Base-by-base conservation (phyloP, 1,140 invertebrate genomes). In the Coptotermes formosanus region DNA sequence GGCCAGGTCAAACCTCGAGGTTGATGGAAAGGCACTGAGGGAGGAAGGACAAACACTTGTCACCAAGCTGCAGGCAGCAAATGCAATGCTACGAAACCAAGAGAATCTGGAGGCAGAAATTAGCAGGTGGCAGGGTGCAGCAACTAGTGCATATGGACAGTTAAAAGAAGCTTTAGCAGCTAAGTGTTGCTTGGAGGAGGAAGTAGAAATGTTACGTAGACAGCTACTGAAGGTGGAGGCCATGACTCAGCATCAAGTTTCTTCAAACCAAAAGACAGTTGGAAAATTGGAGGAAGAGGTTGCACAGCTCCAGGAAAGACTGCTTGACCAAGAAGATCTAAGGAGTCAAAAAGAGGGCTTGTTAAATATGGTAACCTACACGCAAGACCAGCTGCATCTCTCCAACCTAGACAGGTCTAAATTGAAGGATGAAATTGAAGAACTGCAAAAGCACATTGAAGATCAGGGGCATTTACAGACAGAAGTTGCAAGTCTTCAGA, bases 1-100 rank as follows among this genome's bases (percentile, higher is more conserved):
- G 48, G 55, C 86, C 21, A 43, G 85, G 59, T 43, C 69, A 7
- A 87, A 85, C 38, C 64, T 87, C 6, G 86, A 87, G 38, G 84
- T 32, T 30, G 86, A 87, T 82, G 59, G 48, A 44, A 85, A 44
- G 32, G 45, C 75, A 52, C 30, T 87, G 52, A 43, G 86, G 19
- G 86, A 85, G 43, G 86, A 87, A 55, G 44, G 75, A n/a, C n/a
- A 82, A 19, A 32, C 14, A n/a, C 48, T 87, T 43, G 44, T 75
- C 23, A 55, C 25, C 2, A 9, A 25, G 44, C 25, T 87, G 9
- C 69, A 82, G 32, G 59, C n/a, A 30, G 14, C 38, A 55, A 81
- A 85, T 38, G 84, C 64, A 52, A 48, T 21, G 23, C 52, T 85
- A 6, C 38, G 82, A 25, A 87, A 87, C 52, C 45, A 87, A 85